phyloP scores from a whole-genome alignment of 2,113 vertebrate genomes.

The Craseonycteris thonglongyai region DNA sequence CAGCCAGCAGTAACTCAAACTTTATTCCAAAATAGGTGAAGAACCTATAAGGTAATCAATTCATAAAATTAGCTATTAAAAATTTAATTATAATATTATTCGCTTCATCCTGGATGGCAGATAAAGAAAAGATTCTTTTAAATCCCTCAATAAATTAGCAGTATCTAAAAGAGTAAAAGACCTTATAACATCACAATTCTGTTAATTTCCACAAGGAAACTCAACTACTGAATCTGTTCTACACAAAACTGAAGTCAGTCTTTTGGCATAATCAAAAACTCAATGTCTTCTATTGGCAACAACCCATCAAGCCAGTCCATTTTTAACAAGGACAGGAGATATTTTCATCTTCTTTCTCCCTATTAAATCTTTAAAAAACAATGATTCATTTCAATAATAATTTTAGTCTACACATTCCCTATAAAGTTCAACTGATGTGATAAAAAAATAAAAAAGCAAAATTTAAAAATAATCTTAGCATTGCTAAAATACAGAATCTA shows the following conservation, averaged over 20 bases:
- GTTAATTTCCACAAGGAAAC: neutral
- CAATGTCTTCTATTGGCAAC: neutral
- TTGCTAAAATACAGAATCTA: neutral
- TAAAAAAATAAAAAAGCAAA: neutral
- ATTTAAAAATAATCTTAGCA: neutral
- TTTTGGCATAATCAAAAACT: neutral
- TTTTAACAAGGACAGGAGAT: neutral
- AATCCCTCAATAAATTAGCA: neutral
- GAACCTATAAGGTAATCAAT: neutral
- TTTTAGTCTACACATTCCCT: neutral
- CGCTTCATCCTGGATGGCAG: neutral
- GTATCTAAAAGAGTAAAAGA: neutral
- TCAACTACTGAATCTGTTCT: neutral
- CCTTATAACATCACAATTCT: neutral
- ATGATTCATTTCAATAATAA: neutral
- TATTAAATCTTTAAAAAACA: neutral
- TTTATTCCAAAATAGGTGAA: neutral
- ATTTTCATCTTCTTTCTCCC: neutral
- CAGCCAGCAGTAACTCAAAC: neutral
- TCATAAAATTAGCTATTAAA: conserved; percentile 18
- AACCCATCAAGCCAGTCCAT: neutral
- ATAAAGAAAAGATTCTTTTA: neutral
- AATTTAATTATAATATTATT: neutral
- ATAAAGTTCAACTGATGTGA: neutral
- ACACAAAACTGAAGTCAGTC: neutral